A percentile compares a stretch with the other conserved stretches of the same genome.
Conservation (phyloP, 2,888 invertebrate genomes). For the Acleris sparsana region DNA sequence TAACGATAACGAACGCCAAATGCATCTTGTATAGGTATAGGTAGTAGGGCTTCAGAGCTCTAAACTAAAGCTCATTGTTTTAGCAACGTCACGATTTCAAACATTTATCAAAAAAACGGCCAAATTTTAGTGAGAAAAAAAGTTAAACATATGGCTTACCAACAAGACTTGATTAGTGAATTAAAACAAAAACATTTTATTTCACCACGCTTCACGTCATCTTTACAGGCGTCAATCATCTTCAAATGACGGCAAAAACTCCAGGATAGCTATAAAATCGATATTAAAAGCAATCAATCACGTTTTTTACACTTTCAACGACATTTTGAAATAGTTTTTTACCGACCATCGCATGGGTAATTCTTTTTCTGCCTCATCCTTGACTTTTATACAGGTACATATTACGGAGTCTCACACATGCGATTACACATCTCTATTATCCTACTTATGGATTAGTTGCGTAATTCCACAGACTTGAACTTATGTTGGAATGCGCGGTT, state of each 20-base stretch:
- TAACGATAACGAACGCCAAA: too few relatives aligned
- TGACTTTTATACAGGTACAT: conserved; percentile 29
- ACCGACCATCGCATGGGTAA: conserved; percentile 14
- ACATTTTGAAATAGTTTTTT: conserved; percentile 31
- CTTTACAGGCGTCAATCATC: background rate
- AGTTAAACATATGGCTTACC: too few relatives aligned
- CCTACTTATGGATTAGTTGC: conserved; percentile 29
- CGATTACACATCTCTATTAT: conserved; percentile 34
- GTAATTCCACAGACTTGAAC: conserved; percentile 17
- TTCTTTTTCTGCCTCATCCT: conserved; percentile 24
- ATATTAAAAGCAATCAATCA: conserved; percentile 7
- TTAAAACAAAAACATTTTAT: too few relatives aligned
- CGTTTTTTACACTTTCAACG: conserved; percentile 14
- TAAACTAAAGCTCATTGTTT: too few relatives aligned
- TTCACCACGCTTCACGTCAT: background rate
- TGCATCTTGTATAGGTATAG: too few relatives aligned
- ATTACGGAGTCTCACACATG: conserved; percentile 25
- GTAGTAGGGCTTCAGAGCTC: too few relatives aligned
- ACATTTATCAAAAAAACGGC: too few relatives aligned
- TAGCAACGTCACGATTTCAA: too few relatives aligned
- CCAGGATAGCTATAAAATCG: background rate
- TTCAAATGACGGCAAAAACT: background rate
- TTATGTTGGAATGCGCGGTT: conserved; percentile 22
- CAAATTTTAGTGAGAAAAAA: too few relatives aligned
- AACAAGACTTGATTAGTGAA: too few relatives aligned